These are phyloP conservation scores for Halichoerus grypus DNA, from an alignment of 2,113 vertebrate genomes.

Conservation along the genomic window DNA sequence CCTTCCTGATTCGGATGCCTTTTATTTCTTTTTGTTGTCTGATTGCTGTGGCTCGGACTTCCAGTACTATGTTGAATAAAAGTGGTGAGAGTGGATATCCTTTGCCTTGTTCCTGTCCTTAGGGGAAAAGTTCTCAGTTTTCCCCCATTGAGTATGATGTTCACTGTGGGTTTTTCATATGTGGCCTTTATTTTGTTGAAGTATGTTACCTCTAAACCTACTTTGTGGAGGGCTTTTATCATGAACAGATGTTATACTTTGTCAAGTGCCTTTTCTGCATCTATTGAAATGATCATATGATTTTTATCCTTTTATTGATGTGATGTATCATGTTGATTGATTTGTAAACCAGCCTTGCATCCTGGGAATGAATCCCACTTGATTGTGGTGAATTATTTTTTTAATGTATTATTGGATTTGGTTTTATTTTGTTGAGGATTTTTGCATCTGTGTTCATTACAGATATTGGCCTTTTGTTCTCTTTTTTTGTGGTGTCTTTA, in stretches of 20 bases:
- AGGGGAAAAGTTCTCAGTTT: background rate
- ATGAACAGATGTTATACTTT: background rate
- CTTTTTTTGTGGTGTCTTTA: background rate
- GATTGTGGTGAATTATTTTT: background rate
- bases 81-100: background rate
- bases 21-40: background rate
- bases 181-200: background rate
- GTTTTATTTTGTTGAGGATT: background rate
- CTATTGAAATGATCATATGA: background rate
- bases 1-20: background rate
- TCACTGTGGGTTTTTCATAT: background rate
- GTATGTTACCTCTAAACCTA: background rate
- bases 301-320: background rate
- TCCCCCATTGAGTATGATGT: background rate
- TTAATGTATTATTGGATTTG: background rate
- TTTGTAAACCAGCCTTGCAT: background rate
- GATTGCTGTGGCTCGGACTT: background rate
- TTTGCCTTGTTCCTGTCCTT: background rate
- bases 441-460: background rate
- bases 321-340: background rate
- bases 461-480: background rate
- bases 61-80: background rate
- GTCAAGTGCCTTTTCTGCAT: background rate
- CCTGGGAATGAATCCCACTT: background rate
- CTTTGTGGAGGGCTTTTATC: background rate